Base-by-base conservation (phyloP, 2,113 vertebrate species). In the Garra rufa region DNA sequence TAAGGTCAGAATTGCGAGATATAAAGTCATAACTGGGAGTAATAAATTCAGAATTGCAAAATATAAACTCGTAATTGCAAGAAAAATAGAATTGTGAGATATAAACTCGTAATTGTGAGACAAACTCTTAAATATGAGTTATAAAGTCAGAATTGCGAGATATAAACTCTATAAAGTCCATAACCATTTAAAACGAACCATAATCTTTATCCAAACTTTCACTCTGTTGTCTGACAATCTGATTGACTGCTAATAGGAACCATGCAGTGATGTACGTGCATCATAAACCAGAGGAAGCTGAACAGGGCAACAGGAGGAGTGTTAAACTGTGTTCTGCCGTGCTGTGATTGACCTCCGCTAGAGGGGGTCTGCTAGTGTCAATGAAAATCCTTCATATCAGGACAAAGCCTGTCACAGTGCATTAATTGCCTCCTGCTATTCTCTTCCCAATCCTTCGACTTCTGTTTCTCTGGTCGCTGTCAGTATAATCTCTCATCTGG, bases 331-430 rank as follows among this genome's bases (percentile, higher is more conserved):
- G 75, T 67, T 69, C 71, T 67, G 38, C 44, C 52, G 6, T 65
- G 34, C 75, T 81, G 83, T 76, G 81, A 57, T 76, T 55, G 76
- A 85, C 84, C 81, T 81, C 75, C 14, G 76, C 59, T 61, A 38
- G 61, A 85, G 59, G 84, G 76, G 73, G 30, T 87, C 71, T 52
- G 69, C n/a, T 67, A 82, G 63, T 81, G 80, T 82, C 79, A 74
- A 69, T 63, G 52, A 82, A 38, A 76, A 61, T 59, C 50, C 75
- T 55, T 85, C 81, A 69, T 73, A 41, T 78, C 21, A 61, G 30
- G 78, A 65, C 44, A 44, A 82, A 6, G 55, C 24, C 76, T 48
- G 57, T 74, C 84, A 75, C 55, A 81, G 34, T 71, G 46, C 55
- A 82, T 82, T 71, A 82, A 71, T 69, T 71, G 46, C 65, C 80